Percentiles rank a stretch among this genome's conserved stretches.
Conservation (phyloP, 2,888 invertebrate species). For the Drosophila quinaria region DNA sequence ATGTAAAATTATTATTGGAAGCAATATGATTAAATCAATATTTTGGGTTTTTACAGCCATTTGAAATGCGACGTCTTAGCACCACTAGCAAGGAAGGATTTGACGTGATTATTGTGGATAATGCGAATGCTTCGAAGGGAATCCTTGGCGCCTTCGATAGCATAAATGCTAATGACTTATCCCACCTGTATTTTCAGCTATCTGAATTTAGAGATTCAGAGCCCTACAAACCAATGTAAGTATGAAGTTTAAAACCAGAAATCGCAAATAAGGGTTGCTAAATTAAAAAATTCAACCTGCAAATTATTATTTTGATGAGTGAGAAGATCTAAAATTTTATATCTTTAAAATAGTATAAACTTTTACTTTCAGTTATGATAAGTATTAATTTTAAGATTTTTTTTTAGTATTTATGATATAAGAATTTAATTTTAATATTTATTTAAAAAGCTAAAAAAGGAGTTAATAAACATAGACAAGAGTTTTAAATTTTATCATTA, state of each 20-base stretch:
- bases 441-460: too few species aligned
- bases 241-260: neutral
- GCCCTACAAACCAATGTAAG: slow-evolving; percentile 57
- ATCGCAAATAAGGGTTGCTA: too few species aligned
- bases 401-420: too few species aligned
- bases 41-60: slow-evolving; percentile 43
- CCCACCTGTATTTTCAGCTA: slow-evolving; percentile 28
- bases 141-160: slow-evolving; percentile 59
- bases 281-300: too few species aligned
- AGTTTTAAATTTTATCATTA: too few species aligned
- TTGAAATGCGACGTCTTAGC: slow-evolving; percentile 32
- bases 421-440: too few species aligned
- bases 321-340: too few species aligned
- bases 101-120: slow-evolving; percentile 56
- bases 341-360: too few species aligned
- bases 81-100: slow-evolving; percentile 27
- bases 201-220: slow-evolving; percentile 30
- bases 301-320: too few species aligned
- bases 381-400: too few species aligned
- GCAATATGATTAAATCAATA: neutral
- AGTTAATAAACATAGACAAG: too few species aligned
- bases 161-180: slow-evolving; percentile 17
- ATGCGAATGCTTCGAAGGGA: slow-evolving; percentile 39
- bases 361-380: too few species aligned
- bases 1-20: neutral